These are phyloP conservation scores for Alectoris magna DNA, from an alignment of 2,797 vertebrate genomes.

Conservation along the genomic window DNA sequence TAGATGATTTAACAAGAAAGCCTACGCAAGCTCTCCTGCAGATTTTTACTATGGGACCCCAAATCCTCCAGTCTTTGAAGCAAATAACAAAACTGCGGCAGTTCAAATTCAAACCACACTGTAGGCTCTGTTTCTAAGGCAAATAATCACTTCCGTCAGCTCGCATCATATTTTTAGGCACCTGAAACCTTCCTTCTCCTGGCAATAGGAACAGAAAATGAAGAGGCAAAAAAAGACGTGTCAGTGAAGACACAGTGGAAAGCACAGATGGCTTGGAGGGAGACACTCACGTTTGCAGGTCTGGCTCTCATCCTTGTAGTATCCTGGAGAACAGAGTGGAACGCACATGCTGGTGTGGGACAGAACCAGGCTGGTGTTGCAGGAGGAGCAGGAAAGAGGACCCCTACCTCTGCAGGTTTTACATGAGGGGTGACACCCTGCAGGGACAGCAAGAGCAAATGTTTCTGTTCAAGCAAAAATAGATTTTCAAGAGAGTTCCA, in stretches of 20 bases:
- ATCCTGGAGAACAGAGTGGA: constrained; percentile 81
- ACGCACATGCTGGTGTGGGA: constrained; percentile 83
- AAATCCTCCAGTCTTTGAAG: neutral
- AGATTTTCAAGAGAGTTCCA: neutral
- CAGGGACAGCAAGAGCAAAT: neutral
- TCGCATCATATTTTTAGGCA: neutral
- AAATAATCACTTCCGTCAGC: constrained; percentile 7
- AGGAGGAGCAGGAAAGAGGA: constrained; percentile 87
- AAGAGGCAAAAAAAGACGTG: neutral
- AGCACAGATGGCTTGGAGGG: neutral
- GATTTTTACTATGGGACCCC: neutral
- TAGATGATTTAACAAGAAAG: neutral
- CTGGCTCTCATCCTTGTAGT: constrained; percentile 80
- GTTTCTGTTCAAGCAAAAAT: neutral
- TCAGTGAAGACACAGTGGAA: accelerated
- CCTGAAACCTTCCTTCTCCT: neutral
- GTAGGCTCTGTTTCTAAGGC: neutral
- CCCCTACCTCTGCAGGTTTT: constrained; percentile 82
- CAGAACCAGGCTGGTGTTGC: constrained; percentile 78
- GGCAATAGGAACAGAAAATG: neutral
- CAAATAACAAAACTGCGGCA: neutral
- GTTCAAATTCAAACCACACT: neutral
- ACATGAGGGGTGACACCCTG: constrained; percentile 92
- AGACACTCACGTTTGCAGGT: constrained; percentile 85
- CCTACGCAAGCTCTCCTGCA: neutral